These are phyloP conservation scores for Gorsachius goisagi DNA, from an alignment of 2,113 vertebrate species.

Conservation along the genomic window DNA sequence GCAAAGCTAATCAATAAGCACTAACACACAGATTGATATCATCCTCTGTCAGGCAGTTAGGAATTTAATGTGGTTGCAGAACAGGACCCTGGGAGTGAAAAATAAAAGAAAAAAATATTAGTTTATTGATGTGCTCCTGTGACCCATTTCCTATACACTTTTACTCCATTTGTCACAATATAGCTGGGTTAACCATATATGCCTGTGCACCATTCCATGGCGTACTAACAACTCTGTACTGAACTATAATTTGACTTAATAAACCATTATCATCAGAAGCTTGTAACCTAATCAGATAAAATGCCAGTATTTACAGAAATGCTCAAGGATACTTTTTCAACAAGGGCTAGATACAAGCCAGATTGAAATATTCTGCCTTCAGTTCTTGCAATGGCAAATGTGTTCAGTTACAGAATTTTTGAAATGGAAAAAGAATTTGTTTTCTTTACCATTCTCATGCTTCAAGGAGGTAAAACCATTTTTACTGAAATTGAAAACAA, in stretches of 20 bases:
- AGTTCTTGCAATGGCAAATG: not conserved
- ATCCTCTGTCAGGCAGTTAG: conserved; percentile 56
- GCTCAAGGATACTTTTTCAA: not conserved
- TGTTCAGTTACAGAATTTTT: not conserved
- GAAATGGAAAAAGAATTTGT: conserved; percentile 1
- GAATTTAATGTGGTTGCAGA: conserved; percentile 51
- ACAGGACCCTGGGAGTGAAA: conserved; percentile 34
- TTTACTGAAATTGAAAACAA: conserved; percentile 22
- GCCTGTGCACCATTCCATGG: not conserved
- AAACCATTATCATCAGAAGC: not conserved
- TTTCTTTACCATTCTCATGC: not conserved
- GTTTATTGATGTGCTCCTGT: conserved; percentile 57
- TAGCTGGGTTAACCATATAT: not conserved
- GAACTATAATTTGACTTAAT: not conserved
- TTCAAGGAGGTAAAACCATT: conserved; percentile 12
- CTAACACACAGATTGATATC: conserved; percentile 63
- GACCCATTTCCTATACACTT: conserved; percentile 47
- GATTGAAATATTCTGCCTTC: not conserved
- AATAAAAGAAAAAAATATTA: conserved; percentile 57
- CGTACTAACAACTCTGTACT: not conserved
- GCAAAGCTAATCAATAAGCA: conserved; percentile 62
- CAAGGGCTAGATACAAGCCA: not conserved
- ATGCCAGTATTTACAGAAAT: not conserved
- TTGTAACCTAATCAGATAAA: not conserved
- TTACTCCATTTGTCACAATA: conserved; percentile 33